These are phyloP conservation scores for Hippolais icterina DNA, from an alignment of 2,113 vertebrate species.

Conservation along the genomic window DNA sequence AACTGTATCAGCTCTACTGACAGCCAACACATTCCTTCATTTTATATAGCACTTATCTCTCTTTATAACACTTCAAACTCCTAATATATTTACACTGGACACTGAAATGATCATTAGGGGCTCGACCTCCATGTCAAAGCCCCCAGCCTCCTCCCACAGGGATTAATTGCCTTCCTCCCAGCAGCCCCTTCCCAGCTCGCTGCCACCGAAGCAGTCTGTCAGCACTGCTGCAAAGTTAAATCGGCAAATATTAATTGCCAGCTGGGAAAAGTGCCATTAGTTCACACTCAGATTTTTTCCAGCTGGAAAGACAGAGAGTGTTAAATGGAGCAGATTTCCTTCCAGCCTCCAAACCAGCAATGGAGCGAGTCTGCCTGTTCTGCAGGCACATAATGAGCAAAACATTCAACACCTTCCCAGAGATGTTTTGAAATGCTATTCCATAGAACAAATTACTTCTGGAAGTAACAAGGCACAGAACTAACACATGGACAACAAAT, in stretches of 20 bases:
- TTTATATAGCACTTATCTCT: background rate
- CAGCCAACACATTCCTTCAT: background rate
- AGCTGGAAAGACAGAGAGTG: background rate
- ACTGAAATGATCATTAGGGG: background rate
- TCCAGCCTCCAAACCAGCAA: background rate
- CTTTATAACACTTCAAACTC: background rate
- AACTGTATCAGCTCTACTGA: background rate
- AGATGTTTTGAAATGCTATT: background rate
- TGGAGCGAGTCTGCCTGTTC: background rate
- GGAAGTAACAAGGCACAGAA: background rate
- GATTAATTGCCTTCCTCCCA: background rate
- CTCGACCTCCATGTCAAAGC: background rate
- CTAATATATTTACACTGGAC: background rate
- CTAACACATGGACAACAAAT: background rate
- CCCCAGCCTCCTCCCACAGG: background rate
- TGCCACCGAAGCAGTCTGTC: background rate
- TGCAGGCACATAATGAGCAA: background rate
- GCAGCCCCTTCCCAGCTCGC: background rate
- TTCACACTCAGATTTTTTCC: background rate
- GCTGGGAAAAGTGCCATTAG: conserved; percentile 30
- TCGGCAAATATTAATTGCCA: conserved; percentile 23
- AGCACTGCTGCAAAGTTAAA: background rate
- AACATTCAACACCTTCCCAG: background rate
- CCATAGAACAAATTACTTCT: background rate
- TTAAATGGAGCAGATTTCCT: conserved; percentile 19